Evolutionary conservation across 1,140 invertebrate species (phyloP).

Genomic region (Microvelia longipes): DNA sequence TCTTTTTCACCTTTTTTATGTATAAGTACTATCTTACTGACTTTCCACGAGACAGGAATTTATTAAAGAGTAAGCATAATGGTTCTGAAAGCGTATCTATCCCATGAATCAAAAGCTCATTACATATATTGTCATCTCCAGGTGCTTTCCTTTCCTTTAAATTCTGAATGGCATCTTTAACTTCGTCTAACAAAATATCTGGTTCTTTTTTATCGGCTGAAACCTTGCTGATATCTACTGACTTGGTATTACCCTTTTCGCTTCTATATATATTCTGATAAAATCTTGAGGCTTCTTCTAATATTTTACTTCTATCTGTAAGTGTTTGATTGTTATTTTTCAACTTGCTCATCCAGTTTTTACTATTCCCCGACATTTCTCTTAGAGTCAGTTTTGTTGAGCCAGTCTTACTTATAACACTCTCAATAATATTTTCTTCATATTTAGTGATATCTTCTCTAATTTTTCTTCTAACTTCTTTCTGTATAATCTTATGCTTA

Average conservation of each 20-base stretch:
- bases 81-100: neutral
- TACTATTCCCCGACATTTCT: neutral
- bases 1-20: constrained; percentile 24
- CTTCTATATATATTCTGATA: neutral
- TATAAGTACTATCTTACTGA: neutral
- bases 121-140: neutral
- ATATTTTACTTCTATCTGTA: neutral
- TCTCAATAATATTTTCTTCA: neutral
- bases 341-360: neutral
- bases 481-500: neutral
- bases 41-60: neutral
- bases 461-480: constrained; percentile 1
- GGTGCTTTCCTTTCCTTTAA: neutral
- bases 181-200: neutral
- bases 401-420: neutral
- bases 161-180: neutral
- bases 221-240: neutral
- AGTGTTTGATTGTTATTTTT: neutral
- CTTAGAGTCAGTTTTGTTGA: neutral
- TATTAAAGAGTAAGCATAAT: neutral
- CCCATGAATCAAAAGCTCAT: neutral
- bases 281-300: neutral
- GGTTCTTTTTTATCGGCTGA: neutral
- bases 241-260: neutral
- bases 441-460: neutral